Conservation (phyloP, 2,888 invertebrate genomes). For the Ennomos fuscantarius region DNA sequence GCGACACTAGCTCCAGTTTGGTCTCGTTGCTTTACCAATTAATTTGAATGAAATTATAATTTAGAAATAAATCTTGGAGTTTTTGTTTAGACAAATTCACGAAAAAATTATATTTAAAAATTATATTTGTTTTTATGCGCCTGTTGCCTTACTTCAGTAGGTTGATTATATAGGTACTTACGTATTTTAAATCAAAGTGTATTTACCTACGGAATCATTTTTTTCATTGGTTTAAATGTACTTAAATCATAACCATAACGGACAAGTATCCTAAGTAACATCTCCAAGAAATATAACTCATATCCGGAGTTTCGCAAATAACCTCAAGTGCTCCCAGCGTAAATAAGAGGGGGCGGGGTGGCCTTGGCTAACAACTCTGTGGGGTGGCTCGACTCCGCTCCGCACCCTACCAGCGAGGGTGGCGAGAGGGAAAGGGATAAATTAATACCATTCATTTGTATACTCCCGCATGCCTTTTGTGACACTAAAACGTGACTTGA, state of each 20-base stretch:
- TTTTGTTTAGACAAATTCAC: too few species aligned
- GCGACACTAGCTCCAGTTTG: constrained; percentile 18
- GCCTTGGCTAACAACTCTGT: too few species aligned
- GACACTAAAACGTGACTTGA: constrained; percentile 26
- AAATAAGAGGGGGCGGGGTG: constrained; percentile 17
- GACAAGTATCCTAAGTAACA: constrained; percentile 17
- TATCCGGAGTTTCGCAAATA: constrained; percentile 23
- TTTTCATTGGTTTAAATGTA: too few species aligned
- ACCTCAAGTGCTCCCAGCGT: constrained; percentile 22
- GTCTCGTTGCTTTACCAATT: constrained; percentile 12
- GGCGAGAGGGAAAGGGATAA: constrained; percentile 31
- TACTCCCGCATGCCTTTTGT: constrained; percentile 14
- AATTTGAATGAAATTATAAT: too few species aligned
- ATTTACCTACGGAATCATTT: too few species aligned
- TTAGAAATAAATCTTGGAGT: too few species aligned
- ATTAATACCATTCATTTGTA: constrained; percentile 34
- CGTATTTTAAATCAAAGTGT: too few species aligned
- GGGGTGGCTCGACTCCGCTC: constrained; percentile 15
- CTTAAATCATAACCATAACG: neutral
- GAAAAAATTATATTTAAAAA: too few species aligned
- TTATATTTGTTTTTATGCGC: too few species aligned
- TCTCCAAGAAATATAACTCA: constrained; percentile 26
- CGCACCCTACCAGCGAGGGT: constrained; percentile 11
- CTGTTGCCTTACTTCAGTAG: too few species aligned
- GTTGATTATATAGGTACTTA: too few species aligned